Conservation (phyloP, 2,888 invertebrate genomes). For the Drosophila tripunctata region DNA sequence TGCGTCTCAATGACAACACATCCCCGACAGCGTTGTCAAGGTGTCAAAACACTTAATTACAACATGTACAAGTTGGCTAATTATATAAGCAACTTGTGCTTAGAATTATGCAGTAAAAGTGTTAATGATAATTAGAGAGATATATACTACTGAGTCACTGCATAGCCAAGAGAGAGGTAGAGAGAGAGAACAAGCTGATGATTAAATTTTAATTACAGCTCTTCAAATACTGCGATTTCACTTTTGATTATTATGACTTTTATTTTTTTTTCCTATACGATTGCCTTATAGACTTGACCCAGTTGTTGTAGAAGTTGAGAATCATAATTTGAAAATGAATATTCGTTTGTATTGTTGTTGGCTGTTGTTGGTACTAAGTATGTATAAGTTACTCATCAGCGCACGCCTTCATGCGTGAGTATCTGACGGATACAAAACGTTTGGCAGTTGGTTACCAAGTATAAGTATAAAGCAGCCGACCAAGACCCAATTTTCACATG, state of each 20-base stretch:
- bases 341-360: slow-evolving; percentile 14
- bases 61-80: slow-evolving; percentile 41
- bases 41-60: slow-evolving; percentile 36
- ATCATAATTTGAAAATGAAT: slow-evolving; percentile 59
- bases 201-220: slow-evolving; percentile 68
- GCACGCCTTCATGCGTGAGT: slow-evolving; percentile 70
- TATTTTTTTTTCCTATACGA: slow-evolving; percentile 30
- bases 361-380: slow-evolving; percentile 24
- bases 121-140: slow-evolving; percentile 57
- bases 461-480: slow-evolving; percentile 55
- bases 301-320: slow-evolving; percentile 42
- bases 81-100: slow-evolving; percentile 20
- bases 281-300: slow-evolving; percentile 64
- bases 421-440: slow-evolving; percentile 42
- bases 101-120: slow-evolving; percentile 62
- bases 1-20: slow-evolving; percentile 32
- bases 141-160: slow-evolving; percentile 13
- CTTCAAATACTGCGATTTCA: slow-evolving; percentile 64
- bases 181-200: slow-evolving; percentile 33
- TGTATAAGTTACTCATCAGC: slow-evolving; percentile 56
- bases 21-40: slow-evolving; percentile 36
- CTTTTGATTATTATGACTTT: slow-evolving; percentile 54
- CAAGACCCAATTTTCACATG: slow-evolving; percentile 70
- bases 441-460: slow-evolving; percentile 22
- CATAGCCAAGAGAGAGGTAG: not conserved